These are phyloP conservation scores for Telmatochromis sp. DNA, from an alignment of 2,113 vertebrate species.

Conservation along the genomic window DNA sequence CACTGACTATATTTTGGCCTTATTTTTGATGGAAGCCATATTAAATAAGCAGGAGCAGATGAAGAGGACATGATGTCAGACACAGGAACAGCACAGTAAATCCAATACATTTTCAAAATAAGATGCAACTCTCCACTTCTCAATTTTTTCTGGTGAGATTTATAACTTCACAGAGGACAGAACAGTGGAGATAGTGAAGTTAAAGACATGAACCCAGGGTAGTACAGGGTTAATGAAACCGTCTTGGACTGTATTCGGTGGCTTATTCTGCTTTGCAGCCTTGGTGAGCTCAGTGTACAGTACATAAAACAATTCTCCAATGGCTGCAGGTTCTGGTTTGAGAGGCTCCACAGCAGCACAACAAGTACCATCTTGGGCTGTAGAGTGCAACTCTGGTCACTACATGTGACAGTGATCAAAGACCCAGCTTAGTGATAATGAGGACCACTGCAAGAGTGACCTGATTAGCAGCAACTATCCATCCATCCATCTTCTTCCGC, in stretches of 20 bases:
- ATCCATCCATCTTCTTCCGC: neutral
- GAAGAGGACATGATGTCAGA: neutral
- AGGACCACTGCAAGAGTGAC: neutral
- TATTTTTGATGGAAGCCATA: neutral
- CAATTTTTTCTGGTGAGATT: neutral
- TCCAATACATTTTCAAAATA: neutral
- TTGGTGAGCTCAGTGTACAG: neutral
- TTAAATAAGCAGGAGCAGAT: neutral
- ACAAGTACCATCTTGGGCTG: neutral
- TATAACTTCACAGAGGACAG: neutral
- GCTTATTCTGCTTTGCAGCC: neutral
- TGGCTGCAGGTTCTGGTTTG: neutral
- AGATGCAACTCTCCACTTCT: neutral
- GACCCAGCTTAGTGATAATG: neutral
- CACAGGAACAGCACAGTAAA: neutral
- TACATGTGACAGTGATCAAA: neutral
- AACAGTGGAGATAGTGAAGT: neutral
- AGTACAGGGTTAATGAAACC: neutral
- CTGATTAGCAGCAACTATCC: neutral
- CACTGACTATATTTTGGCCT: neutral
- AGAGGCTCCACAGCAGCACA: neutral
- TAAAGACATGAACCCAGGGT: neutral
- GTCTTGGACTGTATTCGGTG: neutral
- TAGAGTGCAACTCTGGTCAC: neutral
- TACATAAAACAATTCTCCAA: neutral